A percentile compares a stretch with the other conserved stretches of the same genome.
phyloP scores from a whole-genome alignment of 2,113 vertebrate genomes.

The Otocyon megalotis region DNA sequence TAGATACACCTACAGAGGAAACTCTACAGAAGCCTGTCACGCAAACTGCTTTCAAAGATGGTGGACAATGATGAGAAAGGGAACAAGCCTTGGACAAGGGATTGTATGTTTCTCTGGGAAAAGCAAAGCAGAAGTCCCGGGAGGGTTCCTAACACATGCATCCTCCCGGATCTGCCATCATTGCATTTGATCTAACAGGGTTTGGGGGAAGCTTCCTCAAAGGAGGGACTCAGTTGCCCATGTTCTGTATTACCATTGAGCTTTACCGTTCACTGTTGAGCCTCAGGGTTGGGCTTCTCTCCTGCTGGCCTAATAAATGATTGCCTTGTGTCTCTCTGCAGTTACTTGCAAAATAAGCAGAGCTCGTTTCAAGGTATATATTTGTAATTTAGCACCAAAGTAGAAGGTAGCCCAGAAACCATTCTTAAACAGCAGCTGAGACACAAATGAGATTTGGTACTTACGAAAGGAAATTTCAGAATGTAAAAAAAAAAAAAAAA shows the following conservation, averaged over 20 bases:
- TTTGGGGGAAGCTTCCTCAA: not conserved
- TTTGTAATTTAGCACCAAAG: not conserved
- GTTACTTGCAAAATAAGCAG: not conserved
- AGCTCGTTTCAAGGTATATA: not conserved
- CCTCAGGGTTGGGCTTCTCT: not conserved
- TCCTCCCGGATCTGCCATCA: not conserved
- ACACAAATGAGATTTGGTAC: not conserved
- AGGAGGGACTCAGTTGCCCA: fast-evolving
- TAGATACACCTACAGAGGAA: not conserved
- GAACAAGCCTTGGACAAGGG: not conserved
- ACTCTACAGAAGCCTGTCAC: not conserved
- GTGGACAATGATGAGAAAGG: too few species aligned
- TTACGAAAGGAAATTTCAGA: not conserved
- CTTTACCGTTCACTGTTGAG: too few species aligned
- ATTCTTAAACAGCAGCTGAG: not conserved
- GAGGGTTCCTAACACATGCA: not conserved
- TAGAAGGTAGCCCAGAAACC: not conserved
- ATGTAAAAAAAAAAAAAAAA: too few species aligned
- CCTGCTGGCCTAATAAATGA: not conserved
- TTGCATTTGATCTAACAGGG: not conserved
- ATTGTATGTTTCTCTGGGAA: not conserved
- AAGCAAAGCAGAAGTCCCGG: not conserved
- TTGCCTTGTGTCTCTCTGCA: not conserved
- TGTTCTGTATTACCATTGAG: fast-evolving
- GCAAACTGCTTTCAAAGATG: not conserved